phyloP scores from a whole-genome alignment of 2,797 vertebrate species.

The Eospalax fontanierii region DNA sequence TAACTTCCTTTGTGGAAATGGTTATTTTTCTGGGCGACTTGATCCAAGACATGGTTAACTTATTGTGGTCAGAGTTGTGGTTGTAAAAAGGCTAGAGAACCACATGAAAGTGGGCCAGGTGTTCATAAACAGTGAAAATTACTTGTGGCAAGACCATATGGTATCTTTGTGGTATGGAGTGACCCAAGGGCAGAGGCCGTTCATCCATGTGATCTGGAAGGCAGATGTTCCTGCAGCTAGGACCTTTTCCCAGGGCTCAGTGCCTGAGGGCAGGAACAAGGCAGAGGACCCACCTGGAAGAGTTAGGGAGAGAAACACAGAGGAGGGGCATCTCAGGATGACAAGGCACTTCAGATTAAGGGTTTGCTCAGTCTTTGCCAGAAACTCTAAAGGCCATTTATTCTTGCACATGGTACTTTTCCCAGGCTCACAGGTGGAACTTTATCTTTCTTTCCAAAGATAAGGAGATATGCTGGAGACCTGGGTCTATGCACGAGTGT shows the following conservation, averaged over 20 bases:
- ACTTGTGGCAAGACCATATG: constrained; percentile 5
- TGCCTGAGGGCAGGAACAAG: not conserved
- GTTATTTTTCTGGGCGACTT: constrained; percentile 59
- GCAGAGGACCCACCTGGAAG: not conserved
- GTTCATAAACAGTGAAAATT: not conserved
- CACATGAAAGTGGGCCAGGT: constrained; percentile 57
- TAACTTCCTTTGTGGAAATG: constrained; percentile 71
- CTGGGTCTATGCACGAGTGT: not conserved
- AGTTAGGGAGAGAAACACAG: not conserved
- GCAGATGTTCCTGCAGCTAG: not conserved
- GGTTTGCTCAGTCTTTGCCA: not conserved
- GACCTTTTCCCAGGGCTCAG: not conserved
- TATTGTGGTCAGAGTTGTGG: constrained; percentile 36
- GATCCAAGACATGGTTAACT: constrained; percentile 42
- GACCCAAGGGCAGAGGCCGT: not conserved
- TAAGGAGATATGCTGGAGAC: not conserved
- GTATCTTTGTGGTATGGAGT: not conserved
- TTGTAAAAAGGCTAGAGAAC: constrained; percentile 21
- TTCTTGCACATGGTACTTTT: not conserved
- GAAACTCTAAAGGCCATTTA: not conserved
- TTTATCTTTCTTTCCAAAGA: not conserved
- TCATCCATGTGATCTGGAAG: not conserved
- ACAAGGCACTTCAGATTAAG: not conserved
- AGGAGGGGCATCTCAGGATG: not conserved
- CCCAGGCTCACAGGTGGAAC: not conserved